Base-by-base conservation (phyloP, 1,140 invertebrate genomes). In the Cydia splendana region DNA sequence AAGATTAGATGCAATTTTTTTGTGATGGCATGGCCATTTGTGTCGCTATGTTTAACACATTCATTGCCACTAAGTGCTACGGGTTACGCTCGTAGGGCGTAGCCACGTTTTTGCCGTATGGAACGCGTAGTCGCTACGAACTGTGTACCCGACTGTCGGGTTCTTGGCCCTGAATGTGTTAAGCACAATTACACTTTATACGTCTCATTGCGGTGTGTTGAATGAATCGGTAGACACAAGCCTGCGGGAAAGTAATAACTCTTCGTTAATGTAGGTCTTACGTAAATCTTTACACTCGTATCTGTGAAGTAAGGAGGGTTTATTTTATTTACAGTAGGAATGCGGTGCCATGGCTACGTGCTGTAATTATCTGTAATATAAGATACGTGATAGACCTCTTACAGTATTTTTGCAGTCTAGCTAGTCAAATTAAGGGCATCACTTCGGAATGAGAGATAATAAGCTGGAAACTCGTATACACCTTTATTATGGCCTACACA, bases 261-360 rank as follows among this genome's bases (percentile, higher is more conserved):
- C 65, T 67, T 34, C 24, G 65, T 67, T 67, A 67, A 67, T 67
- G 65, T 67, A 67, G 65, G 30, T 67, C 65, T 67, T 67, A 34
- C 65, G 65, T 67, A 67, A 67, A 67, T 67, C 65, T 67, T 67
- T 67, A 34, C 65, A 67, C 65, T 67, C 65, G 65, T 67, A 67
- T 24, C 24, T 13, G 15, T 67, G 28, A 34, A 62, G 57, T 20
- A 18, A 62, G n/a, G 57, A 20, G 7, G 57, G 57, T 62, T 62
- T 20, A 62, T 62, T 24, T 62, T 67, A 67, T 67, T 67, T 67
- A 34, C 65, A 34, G 65, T 67, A 34, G 57, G 57, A 62, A 62
- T 20, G 57, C 57, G 18, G 57, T 24, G 57, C 51, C 51, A 53
- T 53, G 51, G 51, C n/a, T 53, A 53, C 57, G 57, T 62, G 57